These are phyloP conservation scores for Chelidonichthys spinosus DNA, from an alignment of 2,797 vertebrate species.

Conservation along the genomic window DNA sequence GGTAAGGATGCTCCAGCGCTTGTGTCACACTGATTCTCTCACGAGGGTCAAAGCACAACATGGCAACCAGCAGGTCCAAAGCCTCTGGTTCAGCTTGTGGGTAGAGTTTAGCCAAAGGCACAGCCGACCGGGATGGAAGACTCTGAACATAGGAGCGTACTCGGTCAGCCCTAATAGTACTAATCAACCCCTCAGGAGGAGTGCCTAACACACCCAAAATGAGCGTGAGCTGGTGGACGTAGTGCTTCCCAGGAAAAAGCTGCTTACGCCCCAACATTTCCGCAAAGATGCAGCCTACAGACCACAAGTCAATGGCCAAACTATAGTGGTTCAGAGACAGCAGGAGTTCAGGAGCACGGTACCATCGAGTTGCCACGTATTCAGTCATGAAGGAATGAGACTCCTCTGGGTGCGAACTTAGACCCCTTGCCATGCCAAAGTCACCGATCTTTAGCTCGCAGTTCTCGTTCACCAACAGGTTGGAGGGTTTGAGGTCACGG, in stretches of 20 bases:
- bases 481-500: slow-evolving; percentile 94
- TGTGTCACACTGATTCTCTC: slow-evolving; percentile 88
- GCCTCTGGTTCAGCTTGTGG: slow-evolving; percentile 88
- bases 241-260: slow-evolving; percentile 93
- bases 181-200: slow-evolving; percentile 87
- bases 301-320: slow-evolving; percentile 94
- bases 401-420: slow-evolving; percentile 90
- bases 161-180: slow-evolving; percentile 90
- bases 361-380: slow-evolving; percentile 96
- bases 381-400: slow-evolving; percentile 94
- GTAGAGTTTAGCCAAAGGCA: slow-evolving; percentile 88
- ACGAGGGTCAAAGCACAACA: slow-evolving; percentile 90
- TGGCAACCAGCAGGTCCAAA: slow-evolving; percentile 86
- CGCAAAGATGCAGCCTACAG: slow-evolving; percentile 93
- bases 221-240: slow-evolving; percentile 93
- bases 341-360: slow-evolving; percentile 93
- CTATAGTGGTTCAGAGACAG: slow-evolving; percentile 93
- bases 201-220: slow-evolving; percentile 92
- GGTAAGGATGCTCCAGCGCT: slow-evolving; percentile 89
- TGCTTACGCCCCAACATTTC: slow-evolving; percentile 94
- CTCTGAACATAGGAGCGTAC: slow-evolving; percentile 92
- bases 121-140: slow-evolving; percentile 86
- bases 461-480: slow-evolving; percentile 93
- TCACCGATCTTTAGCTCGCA: slow-evolving; percentile 96
- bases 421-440: slow-evolving; percentile 94